Base-by-base conservation (phyloP, 2,797 vertebrate species). In the Lutjanus campechanus region DNA sequence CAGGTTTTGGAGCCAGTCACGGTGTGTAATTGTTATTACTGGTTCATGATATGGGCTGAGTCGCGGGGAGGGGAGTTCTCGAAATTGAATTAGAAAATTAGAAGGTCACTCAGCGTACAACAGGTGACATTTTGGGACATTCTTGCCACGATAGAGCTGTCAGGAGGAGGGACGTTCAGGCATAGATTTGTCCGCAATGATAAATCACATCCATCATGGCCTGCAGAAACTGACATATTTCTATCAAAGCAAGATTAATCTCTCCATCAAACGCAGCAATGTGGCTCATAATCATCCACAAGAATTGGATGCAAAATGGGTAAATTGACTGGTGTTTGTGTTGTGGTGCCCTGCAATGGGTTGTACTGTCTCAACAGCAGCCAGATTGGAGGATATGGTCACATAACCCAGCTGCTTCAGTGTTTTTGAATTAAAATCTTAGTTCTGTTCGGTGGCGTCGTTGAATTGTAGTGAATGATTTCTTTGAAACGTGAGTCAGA, bases 161-260 rank as follows among this genome's bases (percentile, higher is more conserved):
- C 96, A 95, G 59, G 90, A 94, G 89, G 93, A 77, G 90, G 88
- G 93, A 66, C 68, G 69, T 53, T 65, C 40, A 9, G 72, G 43
- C 82, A 89, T 93, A 91, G 92, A 94, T 96, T 97, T 96, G 97
- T 97, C 97, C 93, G 55, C 90, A 95, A 89, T 96, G 96, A 98
- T 98, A 96, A 97, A 98, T 97, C 95, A 92, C 83, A 96, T 97
- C 96, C 95, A 97, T 98, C 95, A 91, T 89, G 73, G 69, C 47
- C 76, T 91, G 95, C 94, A 93, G 95, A 91, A 90, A 91, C 90
- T 94, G 95, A 96, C 96, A 96, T 94, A 95, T 85, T 93, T 96
- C 96, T 95, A 97, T 98, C 96, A 96, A 96, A 97, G 96, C 92
- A 95, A 96, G 96, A 97, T 97, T 97, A 97, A 97, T 97, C 95